Percentiles rank a stretch among this genome's conserved stretches.
phyloP scores from a whole-genome alignment of 2,888 invertebrate genomes.

The Hofmannophila pseudospretella region DNA sequence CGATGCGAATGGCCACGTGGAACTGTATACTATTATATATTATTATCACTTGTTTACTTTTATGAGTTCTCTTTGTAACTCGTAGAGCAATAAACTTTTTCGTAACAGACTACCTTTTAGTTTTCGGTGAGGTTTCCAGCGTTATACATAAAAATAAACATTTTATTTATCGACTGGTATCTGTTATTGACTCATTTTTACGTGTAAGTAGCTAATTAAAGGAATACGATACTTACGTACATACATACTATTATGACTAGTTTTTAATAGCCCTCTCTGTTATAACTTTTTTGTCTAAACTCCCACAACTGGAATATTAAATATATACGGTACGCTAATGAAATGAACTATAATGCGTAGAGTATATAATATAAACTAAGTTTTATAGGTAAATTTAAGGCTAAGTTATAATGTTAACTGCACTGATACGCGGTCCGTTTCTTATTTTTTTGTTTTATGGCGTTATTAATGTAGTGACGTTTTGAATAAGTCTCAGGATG shows the following conservation, averaged over 20 bases:
- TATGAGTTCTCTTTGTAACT: slow-evolving; percentile 48
- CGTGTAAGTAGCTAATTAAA: slow-evolving; percentile 22
- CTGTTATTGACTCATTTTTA: slow-evolving; percentile 16
- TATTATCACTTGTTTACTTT: slow-evolving; percentile 17
- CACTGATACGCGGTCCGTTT: slow-evolving; percentile 4
- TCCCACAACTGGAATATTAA: slow-evolving; percentile 39
- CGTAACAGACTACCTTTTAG: slow-evolving; percentile 27
- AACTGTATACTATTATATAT: background rate
- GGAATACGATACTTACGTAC: slow-evolving; percentile 12
- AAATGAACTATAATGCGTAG: slow-evolving; percentile 30
- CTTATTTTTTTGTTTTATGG: slow-evolving; percentile 12
- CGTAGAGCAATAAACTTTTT: slow-evolving; percentile 53
- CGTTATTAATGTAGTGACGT: slow-evolving; percentile 29
- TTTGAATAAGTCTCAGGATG: slow-evolving; percentile 53
- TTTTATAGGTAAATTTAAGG: slow-evolving; percentile 27
- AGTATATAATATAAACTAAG: slow-evolving; percentile 23
- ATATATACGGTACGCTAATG: slow-evolving; percentile 46
- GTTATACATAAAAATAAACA: slow-evolving; percentile 11
- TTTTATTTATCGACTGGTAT: slow-evolving; percentile 20
- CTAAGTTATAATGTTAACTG: slow-evolving; percentile 5
- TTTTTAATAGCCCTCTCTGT: no score
- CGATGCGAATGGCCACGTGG: background rate
- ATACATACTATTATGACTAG: no score
- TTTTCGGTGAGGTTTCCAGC: slow-evolving; percentile 16
- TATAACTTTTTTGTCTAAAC: slow-evolving; percentile 42